phyloP scores from a whole-genome alignment of 2,797 vertebrate species.

The Zalophus californianus region DNA sequence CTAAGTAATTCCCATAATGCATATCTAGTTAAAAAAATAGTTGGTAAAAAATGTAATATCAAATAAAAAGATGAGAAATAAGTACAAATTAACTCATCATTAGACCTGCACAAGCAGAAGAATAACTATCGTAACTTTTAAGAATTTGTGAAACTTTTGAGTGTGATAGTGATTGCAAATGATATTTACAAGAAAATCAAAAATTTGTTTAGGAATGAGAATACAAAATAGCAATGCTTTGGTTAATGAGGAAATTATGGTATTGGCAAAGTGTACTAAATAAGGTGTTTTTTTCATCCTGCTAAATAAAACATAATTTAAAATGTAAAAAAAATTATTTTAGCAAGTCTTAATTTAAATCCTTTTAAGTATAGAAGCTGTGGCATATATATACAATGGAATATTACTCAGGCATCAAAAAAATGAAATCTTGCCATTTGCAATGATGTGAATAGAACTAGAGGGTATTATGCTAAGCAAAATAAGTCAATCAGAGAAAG shows the following conservation, averaged over 20 bases:
- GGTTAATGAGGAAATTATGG: slow-evolving; percentile 7
- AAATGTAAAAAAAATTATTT: neutral
- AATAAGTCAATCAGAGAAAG: neutral
- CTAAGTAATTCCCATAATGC: neutral
- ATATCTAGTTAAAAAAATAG: neutral
- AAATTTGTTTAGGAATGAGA: neutral
- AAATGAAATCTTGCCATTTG: neutral
- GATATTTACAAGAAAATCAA: slow-evolving; percentile 16
- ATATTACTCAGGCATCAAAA: neutral
- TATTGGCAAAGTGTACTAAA: neutral
- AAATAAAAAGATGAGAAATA: neutral
- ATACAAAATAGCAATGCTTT: neutral
- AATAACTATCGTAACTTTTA: neutral
- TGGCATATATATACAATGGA: neutral
- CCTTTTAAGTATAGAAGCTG: neutral
- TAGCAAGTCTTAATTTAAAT: slow-evolving; percentile 7
- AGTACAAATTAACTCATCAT: slow-evolving; percentile 12
- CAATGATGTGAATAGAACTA: neutral
- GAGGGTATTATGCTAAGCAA: neutral
- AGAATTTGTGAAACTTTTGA: slow-evolving; percentile 19
- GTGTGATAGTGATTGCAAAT: neutral
- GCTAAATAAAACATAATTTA: slow-evolving; percentile 26
- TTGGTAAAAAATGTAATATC: neutral
- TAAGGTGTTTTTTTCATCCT: neutral
- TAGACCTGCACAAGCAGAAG: slow-evolving; percentile 10